Evolutionary conservation across 2,113 vertebrate genomes (phyloP).

Genomic region (Cephalopholis sonnerati): DNA sequence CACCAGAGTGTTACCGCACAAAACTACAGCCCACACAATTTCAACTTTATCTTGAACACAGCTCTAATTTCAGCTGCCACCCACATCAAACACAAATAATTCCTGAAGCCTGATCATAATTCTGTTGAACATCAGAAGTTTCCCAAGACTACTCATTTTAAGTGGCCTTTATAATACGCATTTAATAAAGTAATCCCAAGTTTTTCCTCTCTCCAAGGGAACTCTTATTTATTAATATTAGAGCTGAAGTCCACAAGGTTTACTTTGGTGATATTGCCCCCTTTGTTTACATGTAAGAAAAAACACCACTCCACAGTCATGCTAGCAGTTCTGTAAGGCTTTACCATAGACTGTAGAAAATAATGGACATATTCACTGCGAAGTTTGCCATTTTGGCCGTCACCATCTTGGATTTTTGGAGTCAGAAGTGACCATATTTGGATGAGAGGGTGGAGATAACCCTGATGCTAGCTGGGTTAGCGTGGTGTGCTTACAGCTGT

Average conservation of each 20-base stretch:
- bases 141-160: neutral
- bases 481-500: too few species aligned
- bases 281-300: neutral
- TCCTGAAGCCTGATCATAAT: neutral
- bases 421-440: too few species aligned
- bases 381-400: too few species aligned
- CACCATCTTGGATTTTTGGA: too few species aligned
- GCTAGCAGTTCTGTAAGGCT: too few species aligned
- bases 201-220: too few species aligned
- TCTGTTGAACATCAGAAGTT: neutral
- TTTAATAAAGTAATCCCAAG: neutral
- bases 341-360: too few species aligned
- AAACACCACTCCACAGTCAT: too few species aligned
- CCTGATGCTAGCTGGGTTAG: too few species aligned
- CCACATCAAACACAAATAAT: neutral
- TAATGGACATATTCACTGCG: too few species aligned
- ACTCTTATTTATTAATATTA: neutral
- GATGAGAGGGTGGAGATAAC: too few species aligned
- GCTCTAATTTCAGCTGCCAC: neutral
- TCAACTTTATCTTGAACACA: neutral
- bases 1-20: neutral
- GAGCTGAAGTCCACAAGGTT: neutral
- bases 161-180: neutral
- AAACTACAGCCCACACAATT: neutral
- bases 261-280: neutral